A percentile compares a stretch with the other conserved stretches of the same genome.
These are phyloP conservation scores for Fragum fragum DNA, from an alignment of 2,888 invertebrate species.

Conservation along the genomic window DNA sequence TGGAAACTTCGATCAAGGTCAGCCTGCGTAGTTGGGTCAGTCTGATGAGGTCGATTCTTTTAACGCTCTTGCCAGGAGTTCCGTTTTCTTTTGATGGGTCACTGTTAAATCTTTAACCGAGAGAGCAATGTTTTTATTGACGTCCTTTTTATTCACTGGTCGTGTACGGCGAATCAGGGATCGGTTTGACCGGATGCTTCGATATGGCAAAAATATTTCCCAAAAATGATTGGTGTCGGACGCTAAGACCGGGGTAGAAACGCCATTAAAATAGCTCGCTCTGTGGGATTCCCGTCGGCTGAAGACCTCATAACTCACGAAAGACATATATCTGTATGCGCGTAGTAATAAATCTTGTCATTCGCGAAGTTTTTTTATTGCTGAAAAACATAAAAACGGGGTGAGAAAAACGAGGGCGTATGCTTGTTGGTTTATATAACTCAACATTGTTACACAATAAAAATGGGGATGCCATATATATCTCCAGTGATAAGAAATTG, in stretches of 20 bases:
- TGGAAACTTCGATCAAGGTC: too few relatives aligned
- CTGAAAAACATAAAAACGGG: not conserved
- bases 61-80: too few relatives aligned
- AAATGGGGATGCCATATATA: not conserved
- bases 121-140: too few relatives aligned
- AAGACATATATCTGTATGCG: constrained; percentile 5
- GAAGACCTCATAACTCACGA: constrained; percentile 11
- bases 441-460: not conserved
- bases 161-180: too few relatives aligned
- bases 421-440: constrained; percentile 3
- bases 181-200: too few relatives aligned
- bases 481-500: not conserved
- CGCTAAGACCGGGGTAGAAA: not conserved
- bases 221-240: too few relatives aligned
- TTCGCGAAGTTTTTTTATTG: not conserved
- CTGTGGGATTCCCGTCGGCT: not conserved
- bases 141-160: too few relatives aligned
- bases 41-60: too few relatives aligned
- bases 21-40: too few relatives aligned
- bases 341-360: constrained; percentile 9
- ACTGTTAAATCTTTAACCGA: too few relatives aligned
- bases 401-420: constrained; percentile 6
- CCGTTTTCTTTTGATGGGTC: too few relatives aligned
- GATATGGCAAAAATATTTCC: too few relatives aligned
- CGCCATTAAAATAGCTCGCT: not conserved